phyloP scores from a whole-genome alignment of 2,888 invertebrate species.

The Lasioglossum figueresi region DNA sequence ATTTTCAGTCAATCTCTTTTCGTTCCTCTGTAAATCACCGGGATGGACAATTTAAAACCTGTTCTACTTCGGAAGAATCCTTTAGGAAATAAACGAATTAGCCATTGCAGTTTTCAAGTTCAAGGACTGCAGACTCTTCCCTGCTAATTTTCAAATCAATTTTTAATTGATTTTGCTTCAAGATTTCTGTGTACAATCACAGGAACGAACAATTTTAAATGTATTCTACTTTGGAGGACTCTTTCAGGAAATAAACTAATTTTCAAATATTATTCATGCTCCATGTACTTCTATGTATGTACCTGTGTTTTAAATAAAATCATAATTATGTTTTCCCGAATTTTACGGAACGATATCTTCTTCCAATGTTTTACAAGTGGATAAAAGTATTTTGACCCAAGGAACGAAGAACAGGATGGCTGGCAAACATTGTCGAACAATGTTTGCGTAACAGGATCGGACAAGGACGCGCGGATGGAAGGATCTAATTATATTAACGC shows the following conservation, averaged over 20 bases:
- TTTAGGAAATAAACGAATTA: no score
- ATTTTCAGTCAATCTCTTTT: not conserved
- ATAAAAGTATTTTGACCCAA: not conserved
- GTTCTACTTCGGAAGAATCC: not conserved
- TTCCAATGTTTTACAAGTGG: not conserved
- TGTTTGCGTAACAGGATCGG: not conserved
- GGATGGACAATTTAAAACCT: not conserved
- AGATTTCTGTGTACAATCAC: no score
- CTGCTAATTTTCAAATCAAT: no score
- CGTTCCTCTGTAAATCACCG: not conserved
- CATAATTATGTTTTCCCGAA: not conserved
- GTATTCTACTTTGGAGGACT: no score
- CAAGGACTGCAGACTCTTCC: no score
- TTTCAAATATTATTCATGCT: no score
- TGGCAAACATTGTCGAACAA: not conserved
- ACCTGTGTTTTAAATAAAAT: not conserved
- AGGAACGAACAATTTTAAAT: no score
- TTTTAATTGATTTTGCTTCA: no score
- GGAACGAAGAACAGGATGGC: not conserved
- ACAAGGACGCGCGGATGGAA: not conserved
- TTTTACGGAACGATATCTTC: not conserved
- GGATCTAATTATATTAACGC: constrained; percentile 36
- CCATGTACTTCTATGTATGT: no score
- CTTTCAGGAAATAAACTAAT: no score
- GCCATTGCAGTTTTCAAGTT: no score